phyloP scores from a whole-genome alignment of 2,797 vertebrate species.

The Neoniphon sammara region DNA sequence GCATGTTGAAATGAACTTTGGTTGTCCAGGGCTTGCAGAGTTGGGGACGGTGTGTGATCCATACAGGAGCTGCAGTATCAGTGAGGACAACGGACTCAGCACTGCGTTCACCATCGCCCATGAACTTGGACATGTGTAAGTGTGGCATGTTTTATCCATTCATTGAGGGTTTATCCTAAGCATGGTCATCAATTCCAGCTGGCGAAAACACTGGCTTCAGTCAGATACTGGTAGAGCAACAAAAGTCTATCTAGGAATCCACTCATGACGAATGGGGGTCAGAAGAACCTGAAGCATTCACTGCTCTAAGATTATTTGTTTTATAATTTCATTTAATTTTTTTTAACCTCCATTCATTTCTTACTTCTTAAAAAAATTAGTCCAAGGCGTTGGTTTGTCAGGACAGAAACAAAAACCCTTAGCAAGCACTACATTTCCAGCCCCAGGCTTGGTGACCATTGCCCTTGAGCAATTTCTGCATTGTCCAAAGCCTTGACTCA shows the following conservation, averaged over 20 bases:
- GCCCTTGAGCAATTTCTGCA: conserved; percentile 30
- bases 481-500: conserved; percentile 52
- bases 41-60: conserved; percentile 98
- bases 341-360: conserved; percentile 16
- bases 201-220: conserved; percentile 17
- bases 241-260: conserved; percentile 39
- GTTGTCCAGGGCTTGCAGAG: conserved; percentile 91
- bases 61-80: conserved; percentile 97
- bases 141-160: conserved; percentile 53
- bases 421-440: neutral
- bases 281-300: conserved; percentile 1
- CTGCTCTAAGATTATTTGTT: too few species aligned
- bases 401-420: conserved; percentile 29
- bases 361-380: neutral
- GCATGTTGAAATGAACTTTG: conserved; percentile 13
- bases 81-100: conserved; percentile 97
- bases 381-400: conserved; percentile 4
- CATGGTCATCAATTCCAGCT: neutral
- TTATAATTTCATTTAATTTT: too few species aligned
- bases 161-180: conserved; percentile 15
- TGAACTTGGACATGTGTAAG: conserved; percentile 99
- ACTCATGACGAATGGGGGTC: conserved; percentile 9
- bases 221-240: conserved; percentile 19
- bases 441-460: neutral
- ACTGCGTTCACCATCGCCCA: conserved; percentile 99